Evolutionary conservation across 1,140 invertebrate species (phyloP).

Genomic region (Chrysomallon squamiferum): DNA sequence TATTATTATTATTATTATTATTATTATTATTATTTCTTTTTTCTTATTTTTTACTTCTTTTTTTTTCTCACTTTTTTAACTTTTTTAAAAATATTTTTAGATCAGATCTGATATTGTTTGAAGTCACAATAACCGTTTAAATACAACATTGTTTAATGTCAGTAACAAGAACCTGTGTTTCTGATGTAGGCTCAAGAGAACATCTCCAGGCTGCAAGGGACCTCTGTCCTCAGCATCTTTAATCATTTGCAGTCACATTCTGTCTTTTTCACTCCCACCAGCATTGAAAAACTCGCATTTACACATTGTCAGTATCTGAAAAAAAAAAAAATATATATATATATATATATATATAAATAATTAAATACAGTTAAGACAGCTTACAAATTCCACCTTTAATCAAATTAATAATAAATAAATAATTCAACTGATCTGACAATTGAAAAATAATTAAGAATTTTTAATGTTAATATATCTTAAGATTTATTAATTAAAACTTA

Average conservation of each 20-base stretch:
- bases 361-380: neutral
- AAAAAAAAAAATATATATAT: no score
- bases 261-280: conserved; percentile 97
- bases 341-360: conserved; percentile 37
- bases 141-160: no score
- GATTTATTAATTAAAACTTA: no score
- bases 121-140: no score
- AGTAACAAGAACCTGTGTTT: conserved; percentile 63
- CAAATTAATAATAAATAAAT: neutral
- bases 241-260: conserved; percentile 94
- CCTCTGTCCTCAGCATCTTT: conserved; percentile 91
- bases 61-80: no score
- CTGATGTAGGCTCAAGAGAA: conserved; percentile 94
- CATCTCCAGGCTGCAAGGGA: conserved; percentile 84
- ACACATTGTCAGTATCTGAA: no score
- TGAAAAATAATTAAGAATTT: neutral
- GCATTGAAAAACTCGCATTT: conserved; percentile 99
- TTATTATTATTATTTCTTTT: no score
- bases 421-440: neutral
- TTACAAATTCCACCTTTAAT: neutral
- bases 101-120: no score
- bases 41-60: no score
- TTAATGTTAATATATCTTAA: no score
- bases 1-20: no score
- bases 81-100: no score